These are phyloP conservation scores for Trissoscelio sp. DNA, from an alignment of 2,888 invertebrate species.

Conservation along the genomic window DNA sequence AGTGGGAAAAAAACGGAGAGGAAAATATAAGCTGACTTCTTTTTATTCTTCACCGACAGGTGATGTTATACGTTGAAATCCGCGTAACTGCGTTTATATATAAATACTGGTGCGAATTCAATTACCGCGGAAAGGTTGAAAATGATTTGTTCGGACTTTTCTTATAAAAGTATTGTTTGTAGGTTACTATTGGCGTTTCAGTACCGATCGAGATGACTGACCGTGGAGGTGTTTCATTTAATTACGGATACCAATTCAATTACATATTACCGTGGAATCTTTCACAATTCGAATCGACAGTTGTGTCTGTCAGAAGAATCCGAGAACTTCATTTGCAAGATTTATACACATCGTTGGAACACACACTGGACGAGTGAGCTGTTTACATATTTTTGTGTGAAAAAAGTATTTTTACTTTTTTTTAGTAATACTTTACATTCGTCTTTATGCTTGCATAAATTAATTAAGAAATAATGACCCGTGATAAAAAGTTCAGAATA, in stretches of 20 bases:
- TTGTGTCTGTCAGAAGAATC: constrained; percentile 75
- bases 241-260: constrained; percentile 80
- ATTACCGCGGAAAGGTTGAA: constrained; percentile 19
- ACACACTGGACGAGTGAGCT: constrained; percentile 79
- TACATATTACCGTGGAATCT: constrained; percentile 79
- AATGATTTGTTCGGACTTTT: constrained; percentile 12
- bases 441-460: too few relatives aligned
- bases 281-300: constrained; percentile 77
- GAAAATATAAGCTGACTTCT: too few relatives aligned
- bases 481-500: too few relatives aligned
- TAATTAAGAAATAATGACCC: too few relatives aligned
- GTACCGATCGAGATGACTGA: constrained; percentile 78
- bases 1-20: neutral
- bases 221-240: constrained; percentile 77
- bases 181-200: constrained; percentile 79
- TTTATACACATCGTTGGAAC: constrained; percentile 78
- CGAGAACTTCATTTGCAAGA: constrained; percentile 77
- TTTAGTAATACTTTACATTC: too few relatives aligned
- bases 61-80: too few relatives aligned
- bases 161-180: constrained; percentile 47
- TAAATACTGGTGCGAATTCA: constrained; percentile 3
- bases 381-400: constrained; percentile 26
- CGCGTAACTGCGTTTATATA: neutral
- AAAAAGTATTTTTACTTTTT: too few relatives aligned
- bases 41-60: neutral